These are phyloP conservation scores for Rousettus madagascariensis DNA, from an alignment of 2,797 vertebrate species.

Conservation along the genomic window DNA sequence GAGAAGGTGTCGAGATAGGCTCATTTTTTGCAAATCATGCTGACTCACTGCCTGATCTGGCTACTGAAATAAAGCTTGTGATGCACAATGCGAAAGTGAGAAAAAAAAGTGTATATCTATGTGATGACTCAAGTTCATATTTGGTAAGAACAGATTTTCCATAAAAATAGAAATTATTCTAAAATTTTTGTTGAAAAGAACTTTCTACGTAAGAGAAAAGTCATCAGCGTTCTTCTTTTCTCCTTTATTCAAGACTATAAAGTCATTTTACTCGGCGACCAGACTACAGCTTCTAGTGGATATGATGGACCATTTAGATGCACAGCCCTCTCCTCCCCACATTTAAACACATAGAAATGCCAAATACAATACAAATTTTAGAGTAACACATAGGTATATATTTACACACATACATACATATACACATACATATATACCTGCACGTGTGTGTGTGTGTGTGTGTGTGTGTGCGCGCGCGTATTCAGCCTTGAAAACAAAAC, in stretches of 20 bases:
- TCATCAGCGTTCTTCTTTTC: not conserved
- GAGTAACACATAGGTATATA: not conserved
- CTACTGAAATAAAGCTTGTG: not conserved
- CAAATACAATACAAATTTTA: not conserved
- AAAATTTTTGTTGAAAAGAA: not conserved
- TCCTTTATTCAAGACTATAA: not conserved
- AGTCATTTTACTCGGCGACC: not conserved
- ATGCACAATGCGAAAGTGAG: not conserved
- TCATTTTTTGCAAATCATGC: fast-evolving
- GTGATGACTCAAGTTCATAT: not conserved
- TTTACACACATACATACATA: too few relatives aligned
- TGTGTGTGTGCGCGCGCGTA: too few relatives aligned
- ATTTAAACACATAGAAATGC: not conserved
- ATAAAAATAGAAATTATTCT: slow-evolving; percentile 39
- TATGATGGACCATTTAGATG: not conserved
- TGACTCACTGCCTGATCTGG: not conserved
- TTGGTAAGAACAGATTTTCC: slow-evolving; percentile 39
- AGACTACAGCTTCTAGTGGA: not conserved
- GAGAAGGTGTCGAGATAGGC: too few relatives aligned
- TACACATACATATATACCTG: too few relatives aligned
- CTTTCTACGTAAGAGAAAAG: not conserved
- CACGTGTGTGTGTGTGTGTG: too few relatives aligned
- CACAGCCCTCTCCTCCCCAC: fast-evolving
- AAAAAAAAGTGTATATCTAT: not conserved
- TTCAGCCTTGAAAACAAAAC: not conserved